phyloP scores from a whole-genome alignment of 2,113 vertebrate species.

The Scophthalmus maximus region DNA sequence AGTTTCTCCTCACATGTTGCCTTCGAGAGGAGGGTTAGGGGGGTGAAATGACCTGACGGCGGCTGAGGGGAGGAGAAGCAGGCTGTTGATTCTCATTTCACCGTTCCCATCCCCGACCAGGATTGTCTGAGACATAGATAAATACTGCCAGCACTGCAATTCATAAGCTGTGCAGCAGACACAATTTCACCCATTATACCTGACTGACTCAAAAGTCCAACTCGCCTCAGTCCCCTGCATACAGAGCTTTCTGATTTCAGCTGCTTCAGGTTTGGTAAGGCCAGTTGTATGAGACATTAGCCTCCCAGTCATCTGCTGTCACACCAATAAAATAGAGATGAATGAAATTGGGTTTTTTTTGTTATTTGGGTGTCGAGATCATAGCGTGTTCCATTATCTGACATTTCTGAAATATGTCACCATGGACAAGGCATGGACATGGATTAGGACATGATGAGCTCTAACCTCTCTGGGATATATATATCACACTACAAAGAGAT shows the following conservation, averaged over 20 bases:
- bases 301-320: background rate
- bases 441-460: too few relatives aligned
- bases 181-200: slow-evolving; percentile 78
- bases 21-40: slow-evolving; percentile 40
- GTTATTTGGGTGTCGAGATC: background rate
- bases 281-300: background rate
- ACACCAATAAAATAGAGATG: background rate
- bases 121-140: slow-evolving; percentile 79
- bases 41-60: slow-evolving; percentile 69
- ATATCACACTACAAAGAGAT: too few relatives aligned
- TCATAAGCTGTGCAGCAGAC: slow-evolving; percentile 75
- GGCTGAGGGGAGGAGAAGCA: slow-evolving; percentile 59
- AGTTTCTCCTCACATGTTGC: slow-evolving; percentile 69
- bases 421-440: background rate
- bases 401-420: background rate
- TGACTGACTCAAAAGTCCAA: slow-evolving; percentile 64
- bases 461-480: too few relatives aligned
- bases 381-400: background rate
- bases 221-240: slow-evolving; percentile 61
- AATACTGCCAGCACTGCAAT: slow-evolving; percentile 77
- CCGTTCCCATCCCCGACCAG: slow-evolving; percentile 69
- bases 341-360: background rate
- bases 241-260: slow-evolving; percentile 56
- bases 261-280: slow-evolving; percentile 16
- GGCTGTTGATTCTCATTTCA: slow-evolving; percentile 80